A percentile compares a stretch with the other conserved stretches of the same genome.
Conservation (phyloP, 2,888 invertebrate species). For the Caenorhabditis sp. region DNA sequence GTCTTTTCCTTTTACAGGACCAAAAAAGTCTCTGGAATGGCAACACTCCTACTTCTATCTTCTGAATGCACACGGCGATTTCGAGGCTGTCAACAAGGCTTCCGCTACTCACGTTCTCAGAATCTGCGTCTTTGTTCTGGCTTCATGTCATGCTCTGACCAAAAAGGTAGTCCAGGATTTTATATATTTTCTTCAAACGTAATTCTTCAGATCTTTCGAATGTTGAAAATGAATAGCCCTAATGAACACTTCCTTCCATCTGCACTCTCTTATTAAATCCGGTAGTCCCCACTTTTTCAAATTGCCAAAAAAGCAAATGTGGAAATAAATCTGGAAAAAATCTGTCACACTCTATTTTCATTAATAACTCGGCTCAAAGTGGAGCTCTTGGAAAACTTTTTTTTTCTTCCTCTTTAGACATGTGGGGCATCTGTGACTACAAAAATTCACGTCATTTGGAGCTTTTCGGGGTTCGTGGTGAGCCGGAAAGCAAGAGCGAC, state of each 20-base stretch:
- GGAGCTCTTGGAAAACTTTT: no score
- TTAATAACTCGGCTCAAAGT: no score
- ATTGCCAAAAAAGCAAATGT: no score
- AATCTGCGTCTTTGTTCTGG: constrained; percentile 14
- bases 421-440: no score
- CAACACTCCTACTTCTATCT: constrained; percentile 14
- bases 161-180: constrained; percentile 4
- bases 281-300: no score
- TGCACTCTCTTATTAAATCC: no score
- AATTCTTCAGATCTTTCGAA: constrained; percentile 5
- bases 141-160: constrained; percentile 11
- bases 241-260: constrained; percentile 8
- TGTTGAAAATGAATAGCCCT: not conserved
- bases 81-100: not conserved
- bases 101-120: constrained; percentile 20
- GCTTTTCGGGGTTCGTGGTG: no score
- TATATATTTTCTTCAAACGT: not conserved
- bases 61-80: not conserved
- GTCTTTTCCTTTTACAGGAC: not conserved
- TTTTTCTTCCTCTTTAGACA: no score
- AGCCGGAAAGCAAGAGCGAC: no score
- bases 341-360: no score
- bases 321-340: no score
- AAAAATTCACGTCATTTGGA: no score
- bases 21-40: constrained; percentile 5